A percentile compares a stretch with the other conserved stretches of the same genome.
These are phyloP conservation scores for Noctua fimbriata DNA, from an alignment of 2,888 invertebrate genomes.

Conservation along the genomic window DNA sequence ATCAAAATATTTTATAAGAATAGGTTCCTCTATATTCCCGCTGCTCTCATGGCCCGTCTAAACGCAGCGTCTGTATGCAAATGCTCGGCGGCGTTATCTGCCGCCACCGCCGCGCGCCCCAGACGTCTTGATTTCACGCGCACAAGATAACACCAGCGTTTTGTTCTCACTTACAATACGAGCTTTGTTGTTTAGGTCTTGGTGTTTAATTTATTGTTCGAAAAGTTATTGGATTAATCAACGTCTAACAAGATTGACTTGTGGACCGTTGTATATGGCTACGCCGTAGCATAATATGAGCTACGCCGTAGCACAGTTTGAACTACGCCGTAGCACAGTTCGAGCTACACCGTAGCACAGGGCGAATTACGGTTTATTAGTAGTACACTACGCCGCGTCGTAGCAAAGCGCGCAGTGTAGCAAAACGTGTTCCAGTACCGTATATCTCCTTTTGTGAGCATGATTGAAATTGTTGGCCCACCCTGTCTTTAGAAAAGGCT, in stretches of 20 bases:
- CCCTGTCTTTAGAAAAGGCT: not conserved
- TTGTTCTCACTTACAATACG: conserved; percentile 42
- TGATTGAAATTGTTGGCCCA: not conserved
- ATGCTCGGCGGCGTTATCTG: conserved; percentile 63
- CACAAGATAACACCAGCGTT: conserved; percentile 52
- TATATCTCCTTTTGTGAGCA: not conserved
- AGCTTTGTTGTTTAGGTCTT: conserved; percentile 17
- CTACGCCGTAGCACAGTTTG: not conserved
- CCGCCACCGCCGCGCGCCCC: conserved; percentile 30
- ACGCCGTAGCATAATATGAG: not conserved
- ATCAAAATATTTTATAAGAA: not conserved
- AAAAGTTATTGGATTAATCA: not conserved
- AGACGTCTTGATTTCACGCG: conserved; percentile 56
- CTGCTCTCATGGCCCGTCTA: conserved; percentile 29
- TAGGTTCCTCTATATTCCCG: not conserved
- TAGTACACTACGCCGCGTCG: not conserved
- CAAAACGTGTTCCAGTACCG: not conserved
- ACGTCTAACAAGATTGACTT: not conserved
- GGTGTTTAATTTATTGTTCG: not conserved
- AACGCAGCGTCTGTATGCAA: conserved; percentile 68
- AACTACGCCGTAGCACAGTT: not conserved
- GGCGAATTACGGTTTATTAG: not conserved
- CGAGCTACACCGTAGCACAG: not conserved
- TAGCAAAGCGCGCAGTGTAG: not conserved
- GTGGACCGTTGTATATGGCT: not conserved